These are phyloP conservation scores for Chymomyza amoena DNA, from an alignment of 2,888 invertebrate genomes.

Conservation along the genomic window DNA sequence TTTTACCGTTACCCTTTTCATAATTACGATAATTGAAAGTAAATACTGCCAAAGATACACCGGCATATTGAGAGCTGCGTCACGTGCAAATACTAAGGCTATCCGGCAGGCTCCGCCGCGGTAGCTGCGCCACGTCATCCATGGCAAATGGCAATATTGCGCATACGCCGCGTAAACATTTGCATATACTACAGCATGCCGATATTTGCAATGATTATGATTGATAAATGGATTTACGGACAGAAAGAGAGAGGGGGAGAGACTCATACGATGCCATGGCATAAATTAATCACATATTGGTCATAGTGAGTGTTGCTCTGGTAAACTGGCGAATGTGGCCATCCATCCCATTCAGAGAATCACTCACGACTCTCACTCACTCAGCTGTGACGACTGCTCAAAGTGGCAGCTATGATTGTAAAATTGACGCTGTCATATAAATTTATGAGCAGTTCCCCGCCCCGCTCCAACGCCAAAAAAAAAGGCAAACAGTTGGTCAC, in stretches of 20 bases:
- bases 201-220: conserved; percentile 54
- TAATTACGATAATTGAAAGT: conserved; percentile 77
- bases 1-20: conserved; percentile 57
- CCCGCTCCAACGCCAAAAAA: background rate
- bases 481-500: conserved; percentile 9
- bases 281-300: conserved; percentile 65
- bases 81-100: conserved; percentile 12
- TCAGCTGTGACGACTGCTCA: conserved; percentile 17
- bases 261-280: conserved; percentile 47
- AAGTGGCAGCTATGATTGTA: conserved; percentile 63
- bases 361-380: background rate
- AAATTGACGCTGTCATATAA: conserved; percentile 61
- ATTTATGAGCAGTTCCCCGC: conserved; percentile 52
- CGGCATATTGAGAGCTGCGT: background rate
- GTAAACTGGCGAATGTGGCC: too few relatives aligned
- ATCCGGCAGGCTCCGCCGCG: conserved; percentile 22
- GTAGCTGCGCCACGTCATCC: conserved; percentile 2
- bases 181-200: conserved; percentile 40
- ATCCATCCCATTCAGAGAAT: background rate
- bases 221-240: conserved; percentile 66
- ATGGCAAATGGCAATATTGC: conserved; percentile 43
- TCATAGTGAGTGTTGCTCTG: background rate
- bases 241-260: background rate
- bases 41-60: conserved; percentile 66
- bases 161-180: conserved; percentile 65